Evolutionary conservation across 2,888 invertebrate genomes (phyloP), one percentile per base, ranked within the genome.

Genomic region (Thyatira batis): DNA sequence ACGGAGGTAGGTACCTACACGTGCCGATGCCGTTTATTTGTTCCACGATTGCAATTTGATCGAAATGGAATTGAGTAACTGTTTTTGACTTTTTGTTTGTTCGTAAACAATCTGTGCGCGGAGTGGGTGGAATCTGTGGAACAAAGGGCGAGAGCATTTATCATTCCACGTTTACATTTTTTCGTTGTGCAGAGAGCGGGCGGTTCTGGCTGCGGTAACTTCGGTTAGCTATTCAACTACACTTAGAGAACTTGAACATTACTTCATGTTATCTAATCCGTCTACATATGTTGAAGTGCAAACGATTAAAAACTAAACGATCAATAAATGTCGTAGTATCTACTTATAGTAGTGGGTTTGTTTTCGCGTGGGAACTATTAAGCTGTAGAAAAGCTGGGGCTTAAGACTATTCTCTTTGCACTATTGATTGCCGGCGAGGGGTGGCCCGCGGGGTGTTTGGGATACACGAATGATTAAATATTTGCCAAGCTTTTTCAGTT

Each of bases 401-500:
- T 13, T 25, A 45, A 25, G n/a, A 11, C 25, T 3, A 45, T 44
- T 44, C 44, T 20, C 44, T 20, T 44, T 20, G 20, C 44, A 23
- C 6, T 44, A 44, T 44, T 20, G 44, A 44, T 44, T 44, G 20
- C 20, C 20, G 11, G 3, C 5, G 20, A 20, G 9, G 20, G 44
- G 20, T 5, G n/a, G 25, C 23, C 28, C 28, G 45, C 23, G 25
- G 45, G 23, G 50, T 13, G 50, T 13, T 23, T 20, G 33, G 20
- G 9, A 46, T 46, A 10, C 46, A 52, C 30, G 50, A 43, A 49
- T 49, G 45, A 53, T 50, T 51, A 53, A 58, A 55, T 53, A 58
- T 58, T 58, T 58, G 46, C 45, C 51, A 44, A 44, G 51, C 55
- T 58, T 58, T 58, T 58, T 58, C 51, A 53, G 49, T 54, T 52